A percentile compares a stretch with the other conserved stretches of the same genome.
Evolutionary conservation across 2,797 vertebrate genomes (phyloP).

Genomic region (Platalea minor): DNA sequence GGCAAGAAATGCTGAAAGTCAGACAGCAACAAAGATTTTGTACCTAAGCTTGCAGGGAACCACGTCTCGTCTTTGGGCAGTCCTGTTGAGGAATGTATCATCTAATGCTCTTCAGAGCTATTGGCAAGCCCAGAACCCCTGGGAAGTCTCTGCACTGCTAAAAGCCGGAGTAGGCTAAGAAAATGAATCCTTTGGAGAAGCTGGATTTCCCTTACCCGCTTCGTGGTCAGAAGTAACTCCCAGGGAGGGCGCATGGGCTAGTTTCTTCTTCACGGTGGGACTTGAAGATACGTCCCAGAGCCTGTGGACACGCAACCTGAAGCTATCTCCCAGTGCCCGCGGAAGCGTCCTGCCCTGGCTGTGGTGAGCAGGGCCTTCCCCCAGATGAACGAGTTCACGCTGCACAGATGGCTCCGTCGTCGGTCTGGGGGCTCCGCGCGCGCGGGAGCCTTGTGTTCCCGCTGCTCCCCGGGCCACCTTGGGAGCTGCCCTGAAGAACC

Average conservation of each 20-base stretch:
- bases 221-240: neutral
- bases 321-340: neutral
- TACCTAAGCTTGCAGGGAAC: neutral
- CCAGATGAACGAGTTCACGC: neutral
- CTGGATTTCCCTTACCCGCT: neutral
- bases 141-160: neutral
- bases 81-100: neutral
- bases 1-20: accelerated
- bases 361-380: accelerated
- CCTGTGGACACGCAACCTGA: neutral
- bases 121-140: neutral
- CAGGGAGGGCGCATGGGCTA: neutral
- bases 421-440: accelerated
- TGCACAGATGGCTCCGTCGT: neutral
- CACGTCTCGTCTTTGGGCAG: accelerated
- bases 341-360: neutral
- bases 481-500: neutral
- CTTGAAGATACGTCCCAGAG: neutral
- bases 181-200: neutral
- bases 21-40: neutral
- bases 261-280: neutral
- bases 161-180: neutral
- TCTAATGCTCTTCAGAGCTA: neutral
- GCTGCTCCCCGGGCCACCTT: neutral
- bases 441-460: neutral